A percentile compares a stretch with the other conserved stretches of the same genome.
Conservation (phyloP, 2,888 invertebrate genomes). For the Apamea crenata region DNA sequence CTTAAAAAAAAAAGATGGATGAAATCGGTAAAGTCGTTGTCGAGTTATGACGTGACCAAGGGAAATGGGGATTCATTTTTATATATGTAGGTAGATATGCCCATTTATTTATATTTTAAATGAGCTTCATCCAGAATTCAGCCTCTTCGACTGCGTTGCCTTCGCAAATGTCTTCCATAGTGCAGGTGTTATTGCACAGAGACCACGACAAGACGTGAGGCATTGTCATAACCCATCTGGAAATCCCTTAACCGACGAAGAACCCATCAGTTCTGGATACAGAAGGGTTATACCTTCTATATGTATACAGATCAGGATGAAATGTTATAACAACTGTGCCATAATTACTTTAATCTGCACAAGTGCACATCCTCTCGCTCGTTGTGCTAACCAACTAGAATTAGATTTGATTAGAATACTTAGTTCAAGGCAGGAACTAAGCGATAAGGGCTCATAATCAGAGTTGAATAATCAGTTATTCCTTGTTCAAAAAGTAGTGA, state of each 20-base stretch:
- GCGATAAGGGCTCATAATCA: not conserved
- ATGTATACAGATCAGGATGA: slow-evolving; percentile 3
- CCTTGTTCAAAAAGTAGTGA: not conserved
- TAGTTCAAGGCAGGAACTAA: not conserved
- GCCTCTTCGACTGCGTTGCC: not conserved
- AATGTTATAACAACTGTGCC: not conserved
- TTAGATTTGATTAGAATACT: slow-evolving; percentile 10
- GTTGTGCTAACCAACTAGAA: slow-evolving; percentile 2
- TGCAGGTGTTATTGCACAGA: not conserved
- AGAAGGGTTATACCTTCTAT: not conserved
- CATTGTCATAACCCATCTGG: too few relatives aligned
- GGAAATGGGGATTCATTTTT: too few relatives aligned
- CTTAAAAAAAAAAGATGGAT: too few relatives aligned
- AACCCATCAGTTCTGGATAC: not conserved
- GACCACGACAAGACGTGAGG: too few relatives aligned
- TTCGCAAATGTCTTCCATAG: not conserved
- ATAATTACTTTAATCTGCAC: slow-evolving; percentile 29
- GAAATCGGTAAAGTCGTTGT: too few relatives aligned
- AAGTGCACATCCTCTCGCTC: slow-evolving; percentile 24
- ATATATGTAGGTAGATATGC: not conserved
- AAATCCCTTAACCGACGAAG: too few relatives aligned
- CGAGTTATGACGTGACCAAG: too few relatives aligned
- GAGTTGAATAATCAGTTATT: not conserved
- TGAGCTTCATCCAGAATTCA: not conserved
- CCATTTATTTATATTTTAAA: not conserved